Base-by-base conservation (phyloP, 2,113 vertebrate genomes). In the Lontra canadensis region DNA sequence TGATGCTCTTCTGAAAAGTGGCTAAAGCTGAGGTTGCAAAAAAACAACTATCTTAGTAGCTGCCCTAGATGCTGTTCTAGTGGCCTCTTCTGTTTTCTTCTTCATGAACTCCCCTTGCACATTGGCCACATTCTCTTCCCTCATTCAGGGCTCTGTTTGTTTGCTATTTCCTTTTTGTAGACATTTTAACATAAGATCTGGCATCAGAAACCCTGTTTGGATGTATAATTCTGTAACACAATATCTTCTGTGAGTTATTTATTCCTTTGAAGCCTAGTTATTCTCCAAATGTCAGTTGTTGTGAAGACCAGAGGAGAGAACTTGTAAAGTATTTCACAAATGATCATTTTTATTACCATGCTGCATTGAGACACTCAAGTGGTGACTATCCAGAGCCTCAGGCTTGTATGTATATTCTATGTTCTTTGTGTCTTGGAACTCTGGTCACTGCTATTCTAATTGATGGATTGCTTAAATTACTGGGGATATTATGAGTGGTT, bases 221-320 rank as follows among this genome's bases (percentile, higher is more conserved):
- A 79, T 36, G 34, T 52, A 59, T 31, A 52, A 7, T 7, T 7
- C 31, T n/a, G 52, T 5, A 6, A 34, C 25, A 25, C 26, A 80
- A 61, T 80, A 81, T 49, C 34, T 95, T 61, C 61, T 59, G 23
- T 93, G 84, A 88, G 57, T 57, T 92, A 83, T 71, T 87, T 93
- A 44, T 81, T 49, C 49, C 39, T 49, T 39, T 57, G 17, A 69
- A 71, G 25, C 20, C 79, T 79, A 65, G 82, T 89, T 92, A 31
- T 79, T 93, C 73, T 39, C 10, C n/a, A 78, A 80, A 90, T 78
- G 67, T 82, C 73, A 34, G 26, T 95, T 76, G 15, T 57, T 29
- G 23, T 65, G 67, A 87, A 90, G 34, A 90, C n/a, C 29, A 79
- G 67, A 90, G 69, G 10, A 79, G 31, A 55, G 63, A 44, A 71